Conservation (phyloP, 1,140 invertebrate genomes). For the Trachymyrmex cornetzi region DNA sequence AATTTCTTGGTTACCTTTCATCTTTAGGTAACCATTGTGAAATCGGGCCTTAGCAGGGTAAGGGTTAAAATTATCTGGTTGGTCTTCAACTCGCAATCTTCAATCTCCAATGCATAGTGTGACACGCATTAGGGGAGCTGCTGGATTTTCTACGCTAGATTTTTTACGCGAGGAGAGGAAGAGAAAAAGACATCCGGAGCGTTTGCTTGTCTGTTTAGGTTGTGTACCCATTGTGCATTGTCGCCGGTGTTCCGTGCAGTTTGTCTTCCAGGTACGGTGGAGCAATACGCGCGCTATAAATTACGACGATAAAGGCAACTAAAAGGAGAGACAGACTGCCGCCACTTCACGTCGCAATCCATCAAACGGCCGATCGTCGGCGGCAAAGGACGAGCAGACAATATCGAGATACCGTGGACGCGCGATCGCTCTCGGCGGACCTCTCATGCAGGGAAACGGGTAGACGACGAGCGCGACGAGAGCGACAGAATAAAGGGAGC, state of each 20-base stretch:
- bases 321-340: constrained; percentile 65
- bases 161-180: background rate
- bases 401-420: constrained; percentile 44
- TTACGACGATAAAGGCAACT: constrained; percentile 60
- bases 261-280: constrained; percentile 34
- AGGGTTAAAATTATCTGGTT: no score
- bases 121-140: background rate
- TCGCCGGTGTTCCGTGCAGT: background rate
- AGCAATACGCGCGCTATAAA: constrained; percentile 63
- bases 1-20: no score
- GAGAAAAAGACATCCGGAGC: constrained; percentile 21
- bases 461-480: background rate
- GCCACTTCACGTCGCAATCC: constrained; percentile 48
- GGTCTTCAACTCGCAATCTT: no score
- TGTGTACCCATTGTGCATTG: constrained; percentile 18
- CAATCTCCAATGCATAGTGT: no score
- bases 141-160: constrained; percentile 6
- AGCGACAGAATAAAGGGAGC: constrained; percentile 32
- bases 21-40: no score
- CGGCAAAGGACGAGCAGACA: background rate
- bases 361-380: constrained; percentile 39
- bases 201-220: constrained; percentile 14
- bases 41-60: no score
- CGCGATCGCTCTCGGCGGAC: constrained; percentile 2
- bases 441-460: background rate